Evolutionary conservation across 2,797 vertebrate species (phyloP), one percentile per base, ranked within the genome.

Genomic region (Pipistrellus nathusii): DNA sequence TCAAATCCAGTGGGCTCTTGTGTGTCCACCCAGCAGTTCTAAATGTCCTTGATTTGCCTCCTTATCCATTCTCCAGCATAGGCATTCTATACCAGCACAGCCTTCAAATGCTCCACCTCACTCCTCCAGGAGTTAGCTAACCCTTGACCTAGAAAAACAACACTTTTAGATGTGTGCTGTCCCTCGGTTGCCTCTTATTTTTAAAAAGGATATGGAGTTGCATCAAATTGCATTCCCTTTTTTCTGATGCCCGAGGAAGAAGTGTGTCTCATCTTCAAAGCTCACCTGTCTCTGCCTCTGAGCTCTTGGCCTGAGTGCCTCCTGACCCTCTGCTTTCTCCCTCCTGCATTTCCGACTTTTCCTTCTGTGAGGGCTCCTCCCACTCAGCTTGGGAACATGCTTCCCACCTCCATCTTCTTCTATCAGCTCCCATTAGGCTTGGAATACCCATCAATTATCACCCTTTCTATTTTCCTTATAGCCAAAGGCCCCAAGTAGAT

Each of bases 401-500:
- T 72, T 9, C 21, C 23, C 51, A 46, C 72, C 32, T 68, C 48
- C 13, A 11, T 51, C 9, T 82, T 23, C 5, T 4, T 23, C 30
- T 46, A 4, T 59, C 23, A 35, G 23, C 5, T 71, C 11, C 32
- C 32, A 25, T 88, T 88, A 72, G 85, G 84, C 62, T 78, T 17
- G 18, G 30, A 75, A 18, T 35, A 12, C 25, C 48, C 17, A 23
- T 90, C 75, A 71, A 51, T n/a, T 76, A 46, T 25, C 44, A 12
- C 6, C 5, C 46, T 76, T 82, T 72, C 76, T 38, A 13, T 68
- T 90, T 87, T 75, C 13, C 85, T 91, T 8, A 17, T 5, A 94
- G 35, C 21, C 38, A 72, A n/a, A 72, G 4, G 32, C 15, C 41
- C 84, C 32, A 88, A 59, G 12, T 62, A 75, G 38, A 80, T 71